Conservation (phyloP, 2,888 invertebrate species). For the Eretmocerus hayati region DNA sequence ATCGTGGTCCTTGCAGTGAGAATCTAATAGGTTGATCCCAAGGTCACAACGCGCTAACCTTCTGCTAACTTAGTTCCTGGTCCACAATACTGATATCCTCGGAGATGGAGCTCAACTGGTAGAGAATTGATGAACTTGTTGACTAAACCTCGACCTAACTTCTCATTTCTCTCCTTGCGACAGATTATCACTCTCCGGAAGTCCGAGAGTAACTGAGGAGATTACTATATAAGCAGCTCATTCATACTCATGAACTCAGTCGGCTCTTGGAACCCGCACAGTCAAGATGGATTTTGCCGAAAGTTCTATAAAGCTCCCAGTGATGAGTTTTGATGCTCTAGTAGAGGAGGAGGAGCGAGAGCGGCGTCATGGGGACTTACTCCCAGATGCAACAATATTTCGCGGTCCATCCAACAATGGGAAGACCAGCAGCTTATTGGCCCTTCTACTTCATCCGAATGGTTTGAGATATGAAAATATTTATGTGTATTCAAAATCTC, state of each 20-base stretch:
- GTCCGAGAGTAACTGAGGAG: too few species aligned
- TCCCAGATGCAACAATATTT: conserved; percentile 25
- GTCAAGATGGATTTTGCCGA: background rate
- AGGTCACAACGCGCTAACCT: conserved; percentile 28
- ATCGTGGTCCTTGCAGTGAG: background rate
- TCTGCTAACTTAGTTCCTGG: conserved; percentile 30
- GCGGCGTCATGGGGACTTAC: conserved; percentile 19
- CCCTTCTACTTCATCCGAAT: conserved; percentile 36
- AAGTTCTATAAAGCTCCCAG: background rate
- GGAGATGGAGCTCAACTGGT: conserved; percentile 23
- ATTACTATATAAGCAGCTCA: too few species aligned
- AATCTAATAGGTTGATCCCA: conserved; percentile 28
- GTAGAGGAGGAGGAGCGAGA: background rate
- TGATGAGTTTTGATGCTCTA: background rate
- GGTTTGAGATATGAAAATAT: too few species aligned
- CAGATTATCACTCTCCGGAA: too few species aligned
- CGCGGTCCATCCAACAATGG: conserved; percentile 30
- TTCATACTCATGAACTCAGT: too few species aligned
- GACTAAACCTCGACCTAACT: background rate
- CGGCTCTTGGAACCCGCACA: too few species aligned
- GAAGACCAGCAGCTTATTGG: conserved; percentile 27
- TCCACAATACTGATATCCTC: conserved; percentile 32
- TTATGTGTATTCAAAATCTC: conserved; percentile 36
- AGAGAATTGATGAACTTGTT: conserved; percentile 20
- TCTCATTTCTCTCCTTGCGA: too few species aligned